Percentiles rank a stretch among this genome's conserved stretches.
Evolutionary conservation across 2,113 vertebrate species (phyloP).

Genomic region (Maccullochella peelii): DNA sequence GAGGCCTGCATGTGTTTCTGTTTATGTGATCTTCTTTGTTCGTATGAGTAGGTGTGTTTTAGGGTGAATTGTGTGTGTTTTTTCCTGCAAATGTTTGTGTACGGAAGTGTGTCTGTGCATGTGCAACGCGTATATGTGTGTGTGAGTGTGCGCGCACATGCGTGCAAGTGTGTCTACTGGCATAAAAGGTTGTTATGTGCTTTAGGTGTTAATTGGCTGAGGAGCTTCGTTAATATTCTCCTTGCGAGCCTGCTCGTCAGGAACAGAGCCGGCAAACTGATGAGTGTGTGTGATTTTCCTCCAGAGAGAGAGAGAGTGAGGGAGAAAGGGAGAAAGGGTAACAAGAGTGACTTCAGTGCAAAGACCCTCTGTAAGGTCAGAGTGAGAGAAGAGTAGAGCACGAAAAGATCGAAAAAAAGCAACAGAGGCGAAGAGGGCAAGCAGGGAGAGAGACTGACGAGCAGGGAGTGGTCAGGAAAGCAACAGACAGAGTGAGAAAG

Average conservation of each 20-base stretch:
- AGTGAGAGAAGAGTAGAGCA: constrained; percentile 60
- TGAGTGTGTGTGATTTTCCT: constrained; percentile 85
- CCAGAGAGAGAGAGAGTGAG: constrained; percentile 62
- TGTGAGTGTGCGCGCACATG: neutral
- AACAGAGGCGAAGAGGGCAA: constrained; percentile 40
- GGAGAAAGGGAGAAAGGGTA: constrained; percentile 56
- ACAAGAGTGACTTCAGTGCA: constrained; percentile 71
- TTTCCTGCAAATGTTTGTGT: constrained; percentile 18
- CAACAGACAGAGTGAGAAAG: constrained; percentile 44
- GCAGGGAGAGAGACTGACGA: constrained; percentile 18
- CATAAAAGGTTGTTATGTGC: constrained; percentile 85
- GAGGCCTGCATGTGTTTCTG: constrained; percentile 17
- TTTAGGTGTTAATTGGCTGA: constrained; percentile 87
- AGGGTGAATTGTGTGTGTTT: constrained; percentile 21
- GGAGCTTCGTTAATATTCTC: constrained; percentile 87
- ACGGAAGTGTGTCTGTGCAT: neutral
- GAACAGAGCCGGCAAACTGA: constrained; percentile 85
- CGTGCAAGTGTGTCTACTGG: constrained; percentile 58
- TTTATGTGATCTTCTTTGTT: constrained; percentile 39
- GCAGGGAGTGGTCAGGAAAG: constrained; percentile 43
- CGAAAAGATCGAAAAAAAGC: constrained; percentile 50
- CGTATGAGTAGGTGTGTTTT: constrained; percentile 5
- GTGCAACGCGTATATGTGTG: constrained; percentile 1
- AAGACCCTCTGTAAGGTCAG: constrained; percentile 80
- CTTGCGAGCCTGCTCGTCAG: constrained; percentile 80